Conservation (phyloP, 2,113 vertebrate species). For the Triplophysa tibetana region DNA sequence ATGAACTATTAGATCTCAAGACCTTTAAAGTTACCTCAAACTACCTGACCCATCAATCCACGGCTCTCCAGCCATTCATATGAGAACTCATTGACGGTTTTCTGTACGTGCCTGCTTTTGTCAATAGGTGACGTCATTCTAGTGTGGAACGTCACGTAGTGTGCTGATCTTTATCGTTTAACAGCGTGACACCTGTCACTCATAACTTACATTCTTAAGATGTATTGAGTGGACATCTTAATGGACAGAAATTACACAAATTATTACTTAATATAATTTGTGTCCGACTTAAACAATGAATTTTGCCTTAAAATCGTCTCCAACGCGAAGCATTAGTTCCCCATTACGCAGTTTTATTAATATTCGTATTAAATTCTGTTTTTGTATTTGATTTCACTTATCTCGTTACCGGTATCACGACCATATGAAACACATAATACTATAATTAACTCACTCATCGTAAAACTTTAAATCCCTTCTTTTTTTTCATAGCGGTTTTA, state of each 20-base stretch:
- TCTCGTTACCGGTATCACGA: too few species aligned
- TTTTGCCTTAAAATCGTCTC: too few species aligned
- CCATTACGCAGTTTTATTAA: background rate
- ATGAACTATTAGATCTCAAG: background rate
- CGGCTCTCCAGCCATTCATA: background rate
- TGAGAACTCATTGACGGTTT: background rate
- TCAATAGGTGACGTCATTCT: background rate
- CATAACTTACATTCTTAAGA: background rate
- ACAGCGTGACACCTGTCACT: slow-evolving; percentile 23
- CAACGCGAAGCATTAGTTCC: background rate
- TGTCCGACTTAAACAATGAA: too few species aligned
- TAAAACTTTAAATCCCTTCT: background rate
- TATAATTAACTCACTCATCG: background rate
- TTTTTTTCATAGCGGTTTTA: background rate
- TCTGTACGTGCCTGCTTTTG: background rate
- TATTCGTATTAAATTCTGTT: background rate
- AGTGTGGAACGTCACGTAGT: slow-evolving; percentile 17
- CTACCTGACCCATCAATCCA: background rate
- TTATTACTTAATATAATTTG: too few species aligned
- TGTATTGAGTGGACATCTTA: too few species aligned
- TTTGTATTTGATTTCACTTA: too few species aligned
- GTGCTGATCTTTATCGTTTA: slow-evolving; percentile 17
- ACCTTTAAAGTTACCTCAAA: background rate
- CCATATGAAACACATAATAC: too few species aligned
- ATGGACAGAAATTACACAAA: too few species aligned